Evolutionary conservation across 2,888 invertebrate species (phyloP), one percentile per base, ranked within the genome.

Genomic region (Thymelicus lineola): DNA sequence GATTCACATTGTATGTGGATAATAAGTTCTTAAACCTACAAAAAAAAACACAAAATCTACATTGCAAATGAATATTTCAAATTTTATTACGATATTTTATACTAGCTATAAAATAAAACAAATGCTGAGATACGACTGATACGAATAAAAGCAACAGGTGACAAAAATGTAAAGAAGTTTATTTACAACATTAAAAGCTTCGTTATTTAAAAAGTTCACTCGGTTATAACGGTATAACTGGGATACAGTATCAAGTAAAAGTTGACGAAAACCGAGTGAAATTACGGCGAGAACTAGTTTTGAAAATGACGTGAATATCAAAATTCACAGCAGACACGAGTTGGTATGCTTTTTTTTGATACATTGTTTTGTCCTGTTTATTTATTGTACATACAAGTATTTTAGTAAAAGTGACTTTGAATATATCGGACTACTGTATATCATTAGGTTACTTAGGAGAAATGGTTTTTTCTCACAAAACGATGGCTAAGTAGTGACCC

Each of bases 211-310:
- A 46, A 50, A 50, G 50, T 50, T 58, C n/a, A 38, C 15, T n/a
- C 38, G n/a, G 17, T 10, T 48, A 38, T 63, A 63, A 65, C 55
- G 55, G 42, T 28, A 36, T 36, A 6, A 28, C 9, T 36, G 10
- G 38, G 10, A 12, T 45, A 10, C 45, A 55, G 36, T 57, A 48
- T 57, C 17, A n/a, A 57, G 57, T 62, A 68, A 62, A 66, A 67
- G 53, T 53, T 14, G 45, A 68, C 46, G 62, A 57, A 62, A 58
- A 42, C 60, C 28, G 67, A 61, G 15, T 20, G 46, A 46, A 68
- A 58, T 60, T 53, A 42, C 62, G 48, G n/a, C 14, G 55, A 62
- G 5, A 68, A 68, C 68, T 68, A 68, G 62, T 68, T 62, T 68
- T 35, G 48, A 62, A 68, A 57, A 57, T 62, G n/a, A 48, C 57